Base-by-base conservation (phyloP, 2,113 vertebrate species). In the Podocnemis expansa region DNA sequence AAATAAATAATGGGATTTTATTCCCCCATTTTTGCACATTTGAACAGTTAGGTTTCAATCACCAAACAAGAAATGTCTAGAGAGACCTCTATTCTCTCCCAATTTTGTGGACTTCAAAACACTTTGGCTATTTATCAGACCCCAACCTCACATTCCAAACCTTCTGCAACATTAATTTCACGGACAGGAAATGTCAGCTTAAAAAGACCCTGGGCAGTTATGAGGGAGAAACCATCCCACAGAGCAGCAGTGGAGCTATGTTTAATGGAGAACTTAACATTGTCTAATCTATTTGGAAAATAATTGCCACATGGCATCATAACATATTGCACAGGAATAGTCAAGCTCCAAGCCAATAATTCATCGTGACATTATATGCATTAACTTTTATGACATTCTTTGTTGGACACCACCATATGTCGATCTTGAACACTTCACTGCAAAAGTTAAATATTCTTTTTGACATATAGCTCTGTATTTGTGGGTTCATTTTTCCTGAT, bases 371-470 rank as follows among this genome's bases (percentile, higher is more conserved):
- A 94, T 91, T 67, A 95, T 89, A 47, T 82, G 87, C n/a, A 73
- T 89, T 89, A 52, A 75, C 60, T 95, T 97, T 97, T 96, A 90
- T 88, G 96, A 82, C 0, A 0, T 13, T 87, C 86, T 95, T 95
- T 93, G 91, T 80, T 90, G 84, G 94, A 96, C 96, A 94, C 78
- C 82, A 78, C 91, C 4, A 8, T 0, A 0, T 93, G 51, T 60
- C 90, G 84, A 82, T 95, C 97, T 97, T 97, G 95, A 96, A 52
- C 94, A 82, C 84, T 95, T 97, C 90, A 95, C 82, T 67, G 93
- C 55, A 19, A 89, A 93, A 97, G 94, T 38, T 89, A 94, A 95
- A 89, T 82, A 97, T 94, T 94, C 58, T 70, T 90, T 73, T 90
- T 94, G 95, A 97, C 96, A 95, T 95, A 88, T 45, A 94, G 63